These are phyloP conservation scores for Drosophila kanekoi DNA, from an alignment of 2,888 invertebrate species.

Conservation along the genomic window DNA sequence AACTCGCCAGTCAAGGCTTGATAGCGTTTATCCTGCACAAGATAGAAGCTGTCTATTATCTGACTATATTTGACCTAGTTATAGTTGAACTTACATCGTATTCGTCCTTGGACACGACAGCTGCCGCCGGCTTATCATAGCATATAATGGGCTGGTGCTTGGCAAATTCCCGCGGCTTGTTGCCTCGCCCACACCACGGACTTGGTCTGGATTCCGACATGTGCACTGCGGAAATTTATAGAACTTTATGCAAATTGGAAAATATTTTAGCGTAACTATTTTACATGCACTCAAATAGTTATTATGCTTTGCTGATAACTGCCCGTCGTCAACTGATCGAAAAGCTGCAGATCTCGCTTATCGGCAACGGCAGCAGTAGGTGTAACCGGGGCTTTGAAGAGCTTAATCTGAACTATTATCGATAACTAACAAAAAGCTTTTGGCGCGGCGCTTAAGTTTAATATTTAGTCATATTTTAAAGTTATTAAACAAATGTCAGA, in stretches of 20 bases:
- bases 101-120: conserved; percentile 73
- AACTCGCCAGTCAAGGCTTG: conserved; percentile 78
- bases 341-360: background rate
- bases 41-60: too few relatives aligned
- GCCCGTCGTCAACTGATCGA: conserved; percentile 30
- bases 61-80: background rate
- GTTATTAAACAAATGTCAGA: background rate
- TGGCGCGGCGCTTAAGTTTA: background rate
- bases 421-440: conserved; percentile 20
- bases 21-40: conserved; percentile 73
- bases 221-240: background rate
- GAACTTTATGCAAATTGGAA: background rate
- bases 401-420: conserved; percentile 15
- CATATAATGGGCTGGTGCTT: conserved; percentile 82
- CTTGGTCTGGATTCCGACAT: conserved; percentile 46
- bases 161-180: conserved; percentile 75
- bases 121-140: conserved; percentile 83
- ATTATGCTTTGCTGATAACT: background rate
- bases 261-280: background rate
- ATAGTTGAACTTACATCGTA: conserved; percentile 75
- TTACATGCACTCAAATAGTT: background rate
- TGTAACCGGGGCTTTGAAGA: conserved; percentile 11
- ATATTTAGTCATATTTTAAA: background rate
- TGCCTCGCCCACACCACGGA: conserved; percentile 82
- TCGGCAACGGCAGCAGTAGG: conserved; percentile 5